Evolutionary conservation across 2,113 vertebrate species (phyloP).

Genomic region (Mormyrus iriodes): DNA sequence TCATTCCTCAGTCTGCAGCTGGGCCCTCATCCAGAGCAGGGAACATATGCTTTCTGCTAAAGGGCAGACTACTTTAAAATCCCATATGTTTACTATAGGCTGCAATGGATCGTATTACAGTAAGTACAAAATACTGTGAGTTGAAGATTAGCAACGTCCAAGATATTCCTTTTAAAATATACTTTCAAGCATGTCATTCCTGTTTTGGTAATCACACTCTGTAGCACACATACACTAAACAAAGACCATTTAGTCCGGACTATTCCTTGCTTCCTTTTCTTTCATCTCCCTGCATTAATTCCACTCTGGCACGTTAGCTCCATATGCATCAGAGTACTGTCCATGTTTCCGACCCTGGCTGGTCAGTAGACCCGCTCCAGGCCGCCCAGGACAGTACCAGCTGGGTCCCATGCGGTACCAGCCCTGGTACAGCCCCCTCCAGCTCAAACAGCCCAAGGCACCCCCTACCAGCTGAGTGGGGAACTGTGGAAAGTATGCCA

Average conservation of each 20-base stretch:
- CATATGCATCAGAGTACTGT: not conserved
- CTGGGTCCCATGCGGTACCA: constrained; percentile 70
- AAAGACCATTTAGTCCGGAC: not conserved
- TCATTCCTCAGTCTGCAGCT: not conserved
- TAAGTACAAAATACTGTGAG: not conserved
- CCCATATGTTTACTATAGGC: not conserved
- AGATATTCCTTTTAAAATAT: not conserved
- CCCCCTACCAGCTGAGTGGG: constrained; percentile 76
- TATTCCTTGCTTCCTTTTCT: not conserved
- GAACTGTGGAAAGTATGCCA: constrained; percentile 76
- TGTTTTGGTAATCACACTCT: not conserved
- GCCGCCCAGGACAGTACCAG: constrained; percentile 75
- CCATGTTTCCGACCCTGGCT: constrained; percentile 33
- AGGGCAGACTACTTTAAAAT: not conserved
- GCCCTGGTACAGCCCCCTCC: constrained; percentile 79
- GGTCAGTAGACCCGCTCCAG: constrained; percentile 70
- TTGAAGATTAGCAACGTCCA: not conserved
- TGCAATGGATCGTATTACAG: not conserved
- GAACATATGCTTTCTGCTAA: not conserved
- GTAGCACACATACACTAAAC: not conserved
- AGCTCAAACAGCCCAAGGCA: constrained; percentile 73
- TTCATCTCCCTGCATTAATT: not conserved
- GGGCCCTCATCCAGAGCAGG: not conserved
- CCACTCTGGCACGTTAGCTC: not conserved
- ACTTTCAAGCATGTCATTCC: not conserved